Conservation (phyloP, 1,140 invertebrate genomes). For the Melipona quadrifasciata region DNA sequence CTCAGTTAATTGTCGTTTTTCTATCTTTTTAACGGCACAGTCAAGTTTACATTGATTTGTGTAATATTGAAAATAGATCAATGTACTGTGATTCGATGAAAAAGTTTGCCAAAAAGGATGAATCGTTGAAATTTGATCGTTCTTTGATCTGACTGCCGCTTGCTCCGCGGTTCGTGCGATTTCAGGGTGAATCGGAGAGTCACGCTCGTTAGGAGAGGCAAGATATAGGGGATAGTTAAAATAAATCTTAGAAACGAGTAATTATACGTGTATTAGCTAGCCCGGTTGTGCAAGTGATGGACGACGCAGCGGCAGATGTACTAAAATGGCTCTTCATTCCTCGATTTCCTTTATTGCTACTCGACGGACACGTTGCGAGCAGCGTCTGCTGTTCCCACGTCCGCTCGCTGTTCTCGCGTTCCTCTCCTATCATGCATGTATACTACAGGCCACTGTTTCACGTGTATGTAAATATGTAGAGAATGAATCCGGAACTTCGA, state of each 20-base stretch:
- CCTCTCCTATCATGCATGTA: too few species aligned
- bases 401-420: background rate
- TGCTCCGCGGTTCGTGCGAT: too few species aligned
- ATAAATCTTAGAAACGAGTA: constrained; percentile 83
- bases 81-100: background rate
- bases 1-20: too few species aligned
- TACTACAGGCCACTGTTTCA: too few species aligned
- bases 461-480: too few species aligned
- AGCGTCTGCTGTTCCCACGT: constrained; percentile 33
- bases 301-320: constrained; percentile 81
- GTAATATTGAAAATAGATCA: too few species aligned
- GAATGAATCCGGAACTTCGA: too few species aligned
- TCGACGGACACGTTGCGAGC: constrained; percentile 74
- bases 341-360: constrained; percentile 80
- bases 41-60: too few species aligned
- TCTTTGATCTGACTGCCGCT: too few species aligned
- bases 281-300: constrained; percentile 75
- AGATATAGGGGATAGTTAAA: constrained; percentile 82
- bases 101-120: background rate
- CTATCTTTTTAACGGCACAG: too few species aligned
- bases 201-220: constrained; percentile 78
- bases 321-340: constrained; percentile 82
- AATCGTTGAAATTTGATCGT: too few species aligned
- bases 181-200: constrained; percentile 76
- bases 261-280: constrained; percentile 83